Base-by-base conservation (phyloP, 2,888 invertebrate species). In the Diarsia rubi region DNA sequence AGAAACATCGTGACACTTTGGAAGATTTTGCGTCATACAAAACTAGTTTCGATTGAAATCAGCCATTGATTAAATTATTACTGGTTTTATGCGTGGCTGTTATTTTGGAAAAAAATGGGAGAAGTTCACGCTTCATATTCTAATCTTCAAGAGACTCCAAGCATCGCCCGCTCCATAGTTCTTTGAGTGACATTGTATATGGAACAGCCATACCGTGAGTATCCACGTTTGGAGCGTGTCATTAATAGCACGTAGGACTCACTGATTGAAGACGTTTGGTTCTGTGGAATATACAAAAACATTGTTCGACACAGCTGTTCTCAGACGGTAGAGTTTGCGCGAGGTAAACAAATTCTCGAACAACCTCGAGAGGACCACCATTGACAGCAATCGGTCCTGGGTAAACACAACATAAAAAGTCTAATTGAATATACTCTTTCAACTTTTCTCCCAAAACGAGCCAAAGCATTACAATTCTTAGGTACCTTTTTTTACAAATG, bases 401-500 rank as follows among this genome's bases (percentile, higher is more conserved):
- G 37, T 60, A n/a, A 37, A n/a, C 37, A n/a, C n/a, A 42, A 62
- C n/a, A 57, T 24, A 67, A 37, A 12, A 67, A 60, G 19, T 37
- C 37, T 16, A 67, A 31, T 8, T 37, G 37, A 37, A 37, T 2
- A 66, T 65, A 27, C 5, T 44, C 16, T 44, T 44, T 27, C 27
- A 69, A 16, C 27, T 65, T 44, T 65, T 63, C 27, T n/a, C 11
- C 27, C 21, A 12, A 16, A 42, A n/a, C 44, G 14, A 14, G 9
- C 42, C n/a, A 45, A 19, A 66, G 45, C 69, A 31, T 31, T 45
- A 31, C 19, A 45, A 69, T 68, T 19, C 12, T n/a, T 31, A n/a
- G 19, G 24, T 24, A 27, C 37, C n/a, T 19, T 69, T 66, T 66
- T 69, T 69, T 66, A 16, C n/a, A 31, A 65, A 31, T n/a, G 19